Conservation (phyloP, 2,797 vertebrate genomes). For the Peromyscus eremicus region DNA sequence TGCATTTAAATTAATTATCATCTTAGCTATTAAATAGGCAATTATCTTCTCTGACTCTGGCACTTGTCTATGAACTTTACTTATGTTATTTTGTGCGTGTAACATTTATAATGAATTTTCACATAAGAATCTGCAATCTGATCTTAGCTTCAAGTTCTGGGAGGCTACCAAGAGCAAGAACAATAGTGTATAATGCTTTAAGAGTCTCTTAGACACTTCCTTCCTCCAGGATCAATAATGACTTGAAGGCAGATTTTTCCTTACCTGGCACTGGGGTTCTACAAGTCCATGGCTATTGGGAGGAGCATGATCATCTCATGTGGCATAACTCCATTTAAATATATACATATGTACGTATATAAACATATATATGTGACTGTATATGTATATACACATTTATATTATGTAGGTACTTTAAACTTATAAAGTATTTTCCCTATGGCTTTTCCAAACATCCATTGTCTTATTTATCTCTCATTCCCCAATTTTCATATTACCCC, state of each 20-base stretch:
- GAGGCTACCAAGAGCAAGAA: neutral
- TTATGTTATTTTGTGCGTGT: neutral
- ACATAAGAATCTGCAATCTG: neutral
- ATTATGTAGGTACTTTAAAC: neutral
- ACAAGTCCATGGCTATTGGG: neutral
- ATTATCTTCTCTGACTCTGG: slow-evolving; percentile 38
- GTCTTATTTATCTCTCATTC: neutral
- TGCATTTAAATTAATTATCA: slow-evolving; percentile 50
- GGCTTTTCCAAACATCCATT: neutral
- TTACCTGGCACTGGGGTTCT: neutral
- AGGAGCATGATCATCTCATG: neutral
- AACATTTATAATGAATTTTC: slow-evolving; percentile 36
- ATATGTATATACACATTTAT: neutral
- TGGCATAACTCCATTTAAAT: neutral
- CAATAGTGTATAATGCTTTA: neutral
- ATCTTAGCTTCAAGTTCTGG: neutral
- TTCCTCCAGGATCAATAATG: neutral
- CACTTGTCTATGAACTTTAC: slow-evolving; percentile 19
- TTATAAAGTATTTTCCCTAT: neutral
- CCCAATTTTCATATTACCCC: no score
- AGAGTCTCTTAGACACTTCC: neutral
- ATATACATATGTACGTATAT: no score
- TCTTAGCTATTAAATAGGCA: slow-evolving; percentile 27
- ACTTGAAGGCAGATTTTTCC: neutral
- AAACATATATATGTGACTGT: no score